A percentile compares a stretch with the other conserved stretches of the same genome.
These are phyloP conservation scores for Engystomops pustulosus DNA, from an alignment of 2,113 vertebrate genomes.

Conservation along the genomic window DNA sequence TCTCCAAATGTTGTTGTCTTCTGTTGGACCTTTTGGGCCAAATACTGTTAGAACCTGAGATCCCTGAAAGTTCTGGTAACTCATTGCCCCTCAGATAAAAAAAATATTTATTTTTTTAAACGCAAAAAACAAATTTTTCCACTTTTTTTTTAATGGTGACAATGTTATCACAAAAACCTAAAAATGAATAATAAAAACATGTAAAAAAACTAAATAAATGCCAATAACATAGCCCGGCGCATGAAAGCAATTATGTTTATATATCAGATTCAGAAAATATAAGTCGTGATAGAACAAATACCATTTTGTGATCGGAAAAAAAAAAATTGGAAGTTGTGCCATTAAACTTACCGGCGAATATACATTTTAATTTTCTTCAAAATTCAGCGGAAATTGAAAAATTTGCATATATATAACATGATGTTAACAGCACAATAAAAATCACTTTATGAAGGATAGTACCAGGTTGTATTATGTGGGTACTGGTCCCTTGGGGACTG, in stretches of 20 bases:
- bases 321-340: not conserved
- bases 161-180: too few relatives aligned
- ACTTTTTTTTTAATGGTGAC: too few relatives aligned
- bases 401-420: constrained; percentile 59
- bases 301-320: constrained; percentile 25
- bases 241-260: constrained; percentile 45
- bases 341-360: constrained; percentile 37
- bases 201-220: not conserved
- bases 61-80: too few relatives aligned
- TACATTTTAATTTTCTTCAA: constrained; percentile 57
- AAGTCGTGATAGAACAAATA: constrained; percentile 35
- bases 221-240: not conserved
- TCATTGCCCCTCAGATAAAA: too few relatives aligned
- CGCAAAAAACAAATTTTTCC: too few relatives aligned
- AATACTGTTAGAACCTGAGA: too few relatives aligned
- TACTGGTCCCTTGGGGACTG: constrained; percentile 32
- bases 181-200: too few relatives aligned
- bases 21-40: too few relatives aligned
- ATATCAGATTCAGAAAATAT: constrained; percentile 23
- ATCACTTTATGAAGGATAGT: constrained; percentile 50
- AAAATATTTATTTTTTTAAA: too few relatives aligned
- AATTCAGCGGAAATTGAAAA: constrained; percentile 50
- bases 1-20: too few relatives aligned
- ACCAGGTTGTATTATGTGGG: constrained; percentile 10
- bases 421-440: constrained; percentile 52